phyloP scores from a whole-genome alignment of 2,797 vertebrate species.

The Enteromius afrohamiltoni region DNA sequence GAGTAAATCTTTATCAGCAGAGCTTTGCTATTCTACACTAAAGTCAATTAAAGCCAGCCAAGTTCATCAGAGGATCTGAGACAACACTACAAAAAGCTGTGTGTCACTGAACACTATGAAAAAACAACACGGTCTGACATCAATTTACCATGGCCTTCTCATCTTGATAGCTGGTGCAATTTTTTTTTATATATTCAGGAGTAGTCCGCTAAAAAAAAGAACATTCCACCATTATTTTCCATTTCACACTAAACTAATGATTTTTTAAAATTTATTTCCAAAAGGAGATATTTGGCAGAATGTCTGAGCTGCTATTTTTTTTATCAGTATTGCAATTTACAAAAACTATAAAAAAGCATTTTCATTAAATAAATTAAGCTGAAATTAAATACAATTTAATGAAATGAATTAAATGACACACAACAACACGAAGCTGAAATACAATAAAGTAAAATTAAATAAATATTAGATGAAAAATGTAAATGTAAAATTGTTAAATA shows the following conservation, averaged over 20 bases:
- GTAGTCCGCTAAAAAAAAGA: neutral
- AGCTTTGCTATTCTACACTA: conserved; percentile 45
- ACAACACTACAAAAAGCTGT: neutral
- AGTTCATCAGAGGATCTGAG: conserved; percentile 44
- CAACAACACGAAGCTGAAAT: neutral
- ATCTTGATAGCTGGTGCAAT: neutral
- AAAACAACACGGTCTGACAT: conserved; percentile 35
- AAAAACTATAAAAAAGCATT: neutral
- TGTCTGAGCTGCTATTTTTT: neutral
- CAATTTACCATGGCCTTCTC: conserved; percentile 4
- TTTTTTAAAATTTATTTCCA: too few relatives aligned
- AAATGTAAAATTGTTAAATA: neutral
- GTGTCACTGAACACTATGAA: neutral
- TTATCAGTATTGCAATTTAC: conserved; percentile 2
- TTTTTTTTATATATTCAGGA: neutral
- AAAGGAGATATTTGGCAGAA: conserved; percentile 4
- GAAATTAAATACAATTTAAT: neutral
- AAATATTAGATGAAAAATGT: neutral
- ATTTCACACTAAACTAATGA: neutral
- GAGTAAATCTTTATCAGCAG: conserved; percentile 55
- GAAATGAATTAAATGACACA: neutral
- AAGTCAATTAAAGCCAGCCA: conserved; percentile 55
- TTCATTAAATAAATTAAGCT: neutral
- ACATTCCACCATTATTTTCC: neutral
- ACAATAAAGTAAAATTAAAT: neutral